Percentiles rank a stretch among this genome's conserved stretches.
Conservation (phyloP, 2,888 invertebrate species). For the Pteria penguin region DNA sequence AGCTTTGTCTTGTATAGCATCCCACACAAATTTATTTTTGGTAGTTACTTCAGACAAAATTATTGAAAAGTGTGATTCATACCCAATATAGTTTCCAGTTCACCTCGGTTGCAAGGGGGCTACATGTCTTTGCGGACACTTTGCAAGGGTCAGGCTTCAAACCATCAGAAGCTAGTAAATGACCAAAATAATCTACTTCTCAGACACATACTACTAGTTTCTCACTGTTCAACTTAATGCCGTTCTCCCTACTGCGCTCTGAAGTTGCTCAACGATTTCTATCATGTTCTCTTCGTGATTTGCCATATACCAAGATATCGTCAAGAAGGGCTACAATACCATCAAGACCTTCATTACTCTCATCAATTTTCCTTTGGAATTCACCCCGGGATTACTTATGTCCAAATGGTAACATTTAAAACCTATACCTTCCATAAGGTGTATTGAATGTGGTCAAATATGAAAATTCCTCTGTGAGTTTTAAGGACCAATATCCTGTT, state of each 20-base stretch:
- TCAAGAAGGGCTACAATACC: constrained; percentile 41
- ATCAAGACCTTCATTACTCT: constrained; percentile 33
- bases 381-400: constrained; percentile 43
- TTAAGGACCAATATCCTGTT: constrained; percentile 7
- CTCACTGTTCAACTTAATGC: constrained; percentile 33
- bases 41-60: not conserved
- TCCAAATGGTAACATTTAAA: constrained; percentile 37
- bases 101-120: not conserved
- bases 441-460: not conserved
- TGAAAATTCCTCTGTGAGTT: not conserved
- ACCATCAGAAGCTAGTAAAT: constrained; percentile 31
- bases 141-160: constrained; percentile 37
- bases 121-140: constrained; percentile 31
- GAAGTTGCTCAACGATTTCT: too few species aligned
- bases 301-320: constrained; percentile 40
- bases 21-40: not conserved
- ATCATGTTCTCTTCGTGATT: too few species aligned
- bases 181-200: constrained; percentile 45
- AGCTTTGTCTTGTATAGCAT: not conserved
- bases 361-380: constrained; percentile 45
- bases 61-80: not conserved
- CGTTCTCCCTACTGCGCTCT: constrained; percentile 21
- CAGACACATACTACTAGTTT: too few species aligned
- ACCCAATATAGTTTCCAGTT: not conserved
- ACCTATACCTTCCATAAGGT: not conserved